phyloP scores from a whole-genome alignment of 2,113 vertebrate species.

The Conger conger region DNA sequence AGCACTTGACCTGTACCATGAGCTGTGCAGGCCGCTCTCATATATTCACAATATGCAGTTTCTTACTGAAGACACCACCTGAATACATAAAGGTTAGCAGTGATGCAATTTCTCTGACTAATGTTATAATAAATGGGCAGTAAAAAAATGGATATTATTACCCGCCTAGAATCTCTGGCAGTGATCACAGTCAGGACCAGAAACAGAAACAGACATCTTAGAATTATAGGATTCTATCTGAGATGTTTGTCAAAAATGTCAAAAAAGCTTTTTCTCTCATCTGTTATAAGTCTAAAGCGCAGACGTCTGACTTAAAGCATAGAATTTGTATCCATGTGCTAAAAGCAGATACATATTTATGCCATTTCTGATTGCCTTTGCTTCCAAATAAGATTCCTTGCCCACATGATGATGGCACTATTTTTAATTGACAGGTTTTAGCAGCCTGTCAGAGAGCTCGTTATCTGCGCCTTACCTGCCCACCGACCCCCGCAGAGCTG shows the following conservation, averaged over 20 bases:
- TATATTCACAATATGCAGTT: not conserved
- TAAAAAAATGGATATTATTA: not conserved
- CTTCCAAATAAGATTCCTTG: not conserved
- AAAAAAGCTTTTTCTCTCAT: too few relatives aligned
- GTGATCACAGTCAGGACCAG: too few relatives aligned
- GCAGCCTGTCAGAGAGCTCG: constrained; percentile 63
- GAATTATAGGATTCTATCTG: too few relatives aligned
- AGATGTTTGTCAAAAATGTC: too few relatives aligned
- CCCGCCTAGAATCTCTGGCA: too few relatives aligned
- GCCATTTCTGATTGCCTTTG: not conserved
- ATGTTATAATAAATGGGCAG: not conserved
- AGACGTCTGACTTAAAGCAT: not conserved
- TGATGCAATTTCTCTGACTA: not conserved
- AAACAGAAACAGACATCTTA: too few relatives aligned
- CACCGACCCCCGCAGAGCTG: constrained; percentile 60
- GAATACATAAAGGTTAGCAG: not conserved
- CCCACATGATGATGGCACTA: not conserved
- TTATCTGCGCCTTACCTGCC: constrained; percentile 61
- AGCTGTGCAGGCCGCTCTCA: not conserved
- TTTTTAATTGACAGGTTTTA: constrained; percentile 59
- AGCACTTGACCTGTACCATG: not conserved
- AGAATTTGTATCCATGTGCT: not conserved
- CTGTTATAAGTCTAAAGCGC: not conserved
- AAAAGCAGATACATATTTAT: not conserved
- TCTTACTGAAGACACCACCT: not conserved